Conservation (phyloP, 2,888 invertebrate genomes). For the Drosophila bunnanda region DNA sequence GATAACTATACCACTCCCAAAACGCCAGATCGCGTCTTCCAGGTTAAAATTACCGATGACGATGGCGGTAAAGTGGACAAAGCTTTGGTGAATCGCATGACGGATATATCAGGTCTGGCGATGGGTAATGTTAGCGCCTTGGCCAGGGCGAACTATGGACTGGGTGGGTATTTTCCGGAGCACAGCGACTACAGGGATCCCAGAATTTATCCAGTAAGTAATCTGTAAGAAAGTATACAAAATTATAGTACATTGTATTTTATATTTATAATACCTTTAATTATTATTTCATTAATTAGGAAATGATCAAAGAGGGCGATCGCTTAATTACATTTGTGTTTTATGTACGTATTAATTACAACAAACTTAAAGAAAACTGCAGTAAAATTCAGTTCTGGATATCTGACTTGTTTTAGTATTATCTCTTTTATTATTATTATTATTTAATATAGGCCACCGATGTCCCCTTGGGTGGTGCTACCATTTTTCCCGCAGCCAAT, state of each 20-base stretch:
- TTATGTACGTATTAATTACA: slow-evolving; percentile 36
- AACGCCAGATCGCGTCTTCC: slow-evolving; percentile 10
- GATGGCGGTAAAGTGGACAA: slow-evolving; percentile 21
- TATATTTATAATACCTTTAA: background rate
- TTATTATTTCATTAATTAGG: background rate
- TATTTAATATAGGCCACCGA: slow-evolving; percentile 14
- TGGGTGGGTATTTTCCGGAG: slow-evolving; percentile 33
- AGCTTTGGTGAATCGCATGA: slow-evolving; percentile 23
- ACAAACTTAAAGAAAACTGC: too few species aligned
- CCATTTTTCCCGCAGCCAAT: slow-evolving; percentile 27
- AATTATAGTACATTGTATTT: background rate
- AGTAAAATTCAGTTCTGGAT: background rate
- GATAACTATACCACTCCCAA: slow-evolving; percentile 24
- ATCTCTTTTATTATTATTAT: background rate
- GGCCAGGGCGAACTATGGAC: slow-evolving; percentile 31
- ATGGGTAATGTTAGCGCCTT: background rate
- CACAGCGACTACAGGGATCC: slow-evolving; percentile 33
- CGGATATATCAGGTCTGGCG: slow-evolving; percentile 30
- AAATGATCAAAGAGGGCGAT: slow-evolving; percentile 16
- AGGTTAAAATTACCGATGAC: slow-evolving; percentile 11
- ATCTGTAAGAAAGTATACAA: too few species aligned
- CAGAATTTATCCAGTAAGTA: slow-evolving; percentile 17
- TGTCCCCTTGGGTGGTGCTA: slow-evolving; percentile 35
- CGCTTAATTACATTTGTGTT: slow-evolving; percentile 36
- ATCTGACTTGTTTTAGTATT: too few species aligned